Percentiles rank a stretch among this genome's conserved stretches.
Evolutionary conservation across 2,113 vertebrate genomes (phyloP).

Genomic region (Muscicapa adusta): DNA sequence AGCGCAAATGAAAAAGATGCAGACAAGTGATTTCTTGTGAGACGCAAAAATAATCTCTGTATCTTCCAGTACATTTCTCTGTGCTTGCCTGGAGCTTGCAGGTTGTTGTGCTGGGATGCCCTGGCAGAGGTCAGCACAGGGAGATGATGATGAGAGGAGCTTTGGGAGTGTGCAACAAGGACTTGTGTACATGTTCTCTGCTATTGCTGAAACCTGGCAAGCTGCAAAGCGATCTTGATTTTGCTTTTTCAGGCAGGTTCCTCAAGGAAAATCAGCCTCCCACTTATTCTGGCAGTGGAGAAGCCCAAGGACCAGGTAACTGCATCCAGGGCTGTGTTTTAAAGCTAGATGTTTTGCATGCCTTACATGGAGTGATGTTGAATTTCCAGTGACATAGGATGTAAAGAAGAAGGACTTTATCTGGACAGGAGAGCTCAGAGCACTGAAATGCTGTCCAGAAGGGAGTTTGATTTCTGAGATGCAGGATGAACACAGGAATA

Average conservation of each 20-base stretch:
- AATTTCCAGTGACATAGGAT: neutral
- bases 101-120: neutral
- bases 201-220: neutral
- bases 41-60: neutral
- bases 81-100: neutral
- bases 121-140: neutral
- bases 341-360: neutral
- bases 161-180: neutral
- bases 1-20: neutral
- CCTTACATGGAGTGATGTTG: neutral
- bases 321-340: neutral
- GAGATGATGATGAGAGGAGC: neutral
- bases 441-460: neutral
- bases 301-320: neutral
- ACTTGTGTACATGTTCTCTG: neutral
- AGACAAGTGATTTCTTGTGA: neutral
- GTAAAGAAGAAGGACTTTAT: neutral
- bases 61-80: neutral
- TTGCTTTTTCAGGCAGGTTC: slow-evolving; percentile 21
- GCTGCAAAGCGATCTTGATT: neutral
- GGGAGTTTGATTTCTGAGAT: neutral
- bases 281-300: neutral
- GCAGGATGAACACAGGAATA: neutral
- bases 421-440: neutral
- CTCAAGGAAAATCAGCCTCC: neutral